Conservation (phyloP, 2,113 vertebrate genomes). For the Notiomystis cincta region DNA sequence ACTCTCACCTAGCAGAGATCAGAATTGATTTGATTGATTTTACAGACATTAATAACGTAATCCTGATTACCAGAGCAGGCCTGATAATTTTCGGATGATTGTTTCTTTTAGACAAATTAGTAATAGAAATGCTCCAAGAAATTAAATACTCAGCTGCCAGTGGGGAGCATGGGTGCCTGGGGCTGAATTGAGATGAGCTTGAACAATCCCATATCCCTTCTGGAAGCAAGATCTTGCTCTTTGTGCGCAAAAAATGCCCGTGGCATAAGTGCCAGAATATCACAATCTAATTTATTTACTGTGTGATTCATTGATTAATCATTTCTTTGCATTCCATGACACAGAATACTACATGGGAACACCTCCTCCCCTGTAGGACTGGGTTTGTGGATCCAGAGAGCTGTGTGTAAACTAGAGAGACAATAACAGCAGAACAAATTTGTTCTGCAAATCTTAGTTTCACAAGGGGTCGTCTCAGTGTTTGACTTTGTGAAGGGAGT, state of each 20-base stretch:
- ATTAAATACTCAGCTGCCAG: conserved; percentile 31
- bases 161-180: not conserved
- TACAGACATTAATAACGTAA: conserved; percentile 10
- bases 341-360: not conserved
- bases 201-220: not conserved
- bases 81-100: not conserved
- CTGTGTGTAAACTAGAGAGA: not conserved
- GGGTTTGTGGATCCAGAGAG: not conserved
- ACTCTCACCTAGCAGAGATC: not conserved
- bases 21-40: not conserved
- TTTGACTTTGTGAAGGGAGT: not conserved
- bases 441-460: not conserved
- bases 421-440: not conserved
- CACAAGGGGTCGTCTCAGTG: not conserved
- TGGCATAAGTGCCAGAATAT: not conserved
- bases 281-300: conserved; percentile 1
- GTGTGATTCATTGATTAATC: conserved; percentile 33
- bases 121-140: conserved; percentile 18
- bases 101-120: conserved; percentile 38
- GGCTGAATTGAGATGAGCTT: conserved; percentile 25
- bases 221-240: not conserved
- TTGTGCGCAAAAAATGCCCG: not conserved
- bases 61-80: not conserved
- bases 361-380: not conserved
- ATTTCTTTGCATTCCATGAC: conserved; percentile 21